Base-by-base conservation (phyloP, 2,888 invertebrate genomes). In the Ceraclea dissimilis region DNA sequence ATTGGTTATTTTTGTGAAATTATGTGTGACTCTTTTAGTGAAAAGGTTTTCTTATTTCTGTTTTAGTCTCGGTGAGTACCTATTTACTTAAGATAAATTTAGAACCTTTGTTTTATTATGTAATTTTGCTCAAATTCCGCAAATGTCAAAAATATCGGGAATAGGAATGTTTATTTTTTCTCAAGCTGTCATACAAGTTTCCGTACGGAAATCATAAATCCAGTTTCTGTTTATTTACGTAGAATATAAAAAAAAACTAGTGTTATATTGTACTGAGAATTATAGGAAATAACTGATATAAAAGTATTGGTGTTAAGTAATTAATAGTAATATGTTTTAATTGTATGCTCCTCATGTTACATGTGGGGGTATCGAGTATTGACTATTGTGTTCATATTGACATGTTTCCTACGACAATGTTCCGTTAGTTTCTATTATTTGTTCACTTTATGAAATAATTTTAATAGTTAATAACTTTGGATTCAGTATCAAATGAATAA, bases 21-120 rank as follows among this genome's bases (percentile, higher is more conserved):
- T 58, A 58, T 58, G 58, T 51, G 58, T 58, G 54, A 54, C 49
- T 51, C 22, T 51, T 51, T 18, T 17, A 31, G 26, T 54, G 50
- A 51, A 49, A 54, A 53, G 39, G 54, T 31, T 22, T 39, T 50
- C 18, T 22, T n/a, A 20, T 17, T 11, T 21, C 16, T 31, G 26
- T 20, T 44, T 50, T 55, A 43, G 50, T 18, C 18, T 46, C 18
- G 55, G 55, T 55, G n/a, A 50, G 55, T 39, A 20, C 13, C 18
- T 22, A 46, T n/a, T 2, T 10, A 16, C 6, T 22, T 26, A 22
- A 21, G 22, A 26, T 22, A 49, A 21, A 6, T 11, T 20, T 21
- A 22, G 22, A 26, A 31, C 17, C n/a, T n/a, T 52, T n/a, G 19
- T 44, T 44, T 16, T 44, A 33, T 44, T 19, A 17, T 8, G 4